Base-by-base conservation (phyloP, 2,888 invertebrate species). In the Eilema griseolum region DNA sequence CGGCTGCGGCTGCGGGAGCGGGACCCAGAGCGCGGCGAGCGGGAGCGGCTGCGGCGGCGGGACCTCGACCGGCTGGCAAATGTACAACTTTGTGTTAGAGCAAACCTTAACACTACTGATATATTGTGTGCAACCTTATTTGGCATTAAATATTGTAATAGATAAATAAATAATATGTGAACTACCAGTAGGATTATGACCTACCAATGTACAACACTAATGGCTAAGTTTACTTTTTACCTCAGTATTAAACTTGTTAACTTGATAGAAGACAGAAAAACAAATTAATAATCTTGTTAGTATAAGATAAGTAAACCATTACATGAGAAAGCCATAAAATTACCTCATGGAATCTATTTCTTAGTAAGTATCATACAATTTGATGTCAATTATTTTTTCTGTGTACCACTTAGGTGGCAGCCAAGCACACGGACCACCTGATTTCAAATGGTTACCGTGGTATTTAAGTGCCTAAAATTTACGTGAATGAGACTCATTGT, bases 21-120 rank as follows among this genome's bases (percentile, higher is more conserved):
- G 76, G 95, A 92, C 81, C 96, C 72, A 96, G 96, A 73, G 96
- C 96, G 83, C 96, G 95, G 94, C 24, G 95, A 95, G 77, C 95
- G 93, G 23, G 95, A 95, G 74, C 95, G 93, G 78, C 92, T 92
- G 81, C 95, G 96, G 62, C 95, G 93, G 68, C 95, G 94, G 31
- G 97, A 97, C 83, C 96, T 96, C 78, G 97, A 97, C 31, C 97
- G 96, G 80, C 95, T 95, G 93, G 23, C 77, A 88, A 86, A 65
- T 52, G 65, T 72, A 81, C 77, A 88, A 95, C 66, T 64, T 12
- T 10, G 37, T 26, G 46, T n/a, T 14, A 23, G 11, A 16, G 31
- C 7, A 70, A 16, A n/a, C n/a, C n/a, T n/a, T n/a, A n/a, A n/a
- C n/a, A n/a, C n/a, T 66, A 46, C 11, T 37, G 16, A 61, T 12